These are phyloP conservation scores for Coregonus suidteri DNA, from an alignment of 2,797 vertebrate species.

Conservation along the genomic window DNA sequence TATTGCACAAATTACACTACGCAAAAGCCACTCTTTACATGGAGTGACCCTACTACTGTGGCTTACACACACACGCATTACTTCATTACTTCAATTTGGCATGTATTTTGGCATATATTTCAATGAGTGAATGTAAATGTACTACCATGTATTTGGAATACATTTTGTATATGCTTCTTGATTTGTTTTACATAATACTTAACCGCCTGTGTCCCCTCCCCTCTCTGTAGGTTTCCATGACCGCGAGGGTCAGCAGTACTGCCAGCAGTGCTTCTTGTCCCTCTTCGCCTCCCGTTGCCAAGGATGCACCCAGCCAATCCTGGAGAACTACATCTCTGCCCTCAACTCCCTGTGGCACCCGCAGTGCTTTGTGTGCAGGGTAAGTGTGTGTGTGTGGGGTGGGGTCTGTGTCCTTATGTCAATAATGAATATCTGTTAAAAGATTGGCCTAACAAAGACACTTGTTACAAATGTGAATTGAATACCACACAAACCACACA, in stretches of 20 bases:
- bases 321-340: constrained; percentile 95
- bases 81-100: too few relatives aligned
- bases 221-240: constrained; percentile 85
- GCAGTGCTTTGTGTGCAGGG: constrained; percentile 91
- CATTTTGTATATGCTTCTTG: too few relatives aligned
- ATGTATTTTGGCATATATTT: too few relatives aligned
- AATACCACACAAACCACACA: background rate
- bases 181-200: too few relatives aligned
- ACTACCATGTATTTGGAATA: too few relatives aligned
- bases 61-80: too few relatives aligned
- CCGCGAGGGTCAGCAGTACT: constrained; percentile 89
- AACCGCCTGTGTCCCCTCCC: background rate
- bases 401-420: too few relatives aligned
- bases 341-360: constrained; percentile 91
- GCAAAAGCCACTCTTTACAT: too few relatives aligned
- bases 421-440: background rate
- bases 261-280: constrained; percentile 88
- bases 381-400: constrained; percentile 59
- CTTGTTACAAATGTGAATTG: background rate
- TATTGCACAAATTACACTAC: too few relatives aligned
- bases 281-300: constrained; percentile 90
- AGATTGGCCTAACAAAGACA: background rate
- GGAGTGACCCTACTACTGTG: too few relatives aligned
- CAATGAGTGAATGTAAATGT: too few relatives aligned
- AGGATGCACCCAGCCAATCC: constrained; percentile 86